Conservation (phyloP, 1,140 invertebrate species). For the Chlorops oryzae region DNA sequence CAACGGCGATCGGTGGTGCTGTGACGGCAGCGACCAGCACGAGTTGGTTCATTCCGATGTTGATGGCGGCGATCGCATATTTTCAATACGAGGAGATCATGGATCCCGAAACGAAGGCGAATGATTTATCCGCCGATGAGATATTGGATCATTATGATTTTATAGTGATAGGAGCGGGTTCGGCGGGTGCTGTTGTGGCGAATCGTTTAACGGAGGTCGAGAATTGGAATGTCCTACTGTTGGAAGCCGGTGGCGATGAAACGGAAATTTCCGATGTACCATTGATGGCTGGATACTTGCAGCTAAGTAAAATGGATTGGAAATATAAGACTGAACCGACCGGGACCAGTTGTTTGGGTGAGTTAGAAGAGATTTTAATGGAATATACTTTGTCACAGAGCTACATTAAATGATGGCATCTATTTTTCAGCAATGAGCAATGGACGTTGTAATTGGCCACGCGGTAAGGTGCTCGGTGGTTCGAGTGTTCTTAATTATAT, state of each 20-base stretch:
- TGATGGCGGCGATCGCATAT: constrained; percentile 73
- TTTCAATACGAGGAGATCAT: constrained; percentile 71
- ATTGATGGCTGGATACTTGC: constrained; percentile 76
- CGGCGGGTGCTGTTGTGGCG: constrained; percentile 88
- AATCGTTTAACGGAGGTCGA: constrained; percentile 74
- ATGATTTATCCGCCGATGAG: constrained; percentile 58
- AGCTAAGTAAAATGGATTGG: constrained; percentile 85
- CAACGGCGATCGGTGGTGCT: constrained; percentile 53
- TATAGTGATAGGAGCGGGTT: constrained; percentile 88
- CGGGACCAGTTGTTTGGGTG: constrained; percentile 72
- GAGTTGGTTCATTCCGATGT: constrained; percentile 70
- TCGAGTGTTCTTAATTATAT: constrained; percentile 86
- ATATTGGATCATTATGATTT: constrained; percentile 71
- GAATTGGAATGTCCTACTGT: constrained; percentile 73
- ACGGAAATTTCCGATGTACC: constrained; percentile 85
- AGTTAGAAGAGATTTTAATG: constrained; percentile 10
- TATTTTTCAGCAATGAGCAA: constrained; percentile 65
- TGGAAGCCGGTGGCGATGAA: constrained; percentile 89
- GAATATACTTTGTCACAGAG: background rate
- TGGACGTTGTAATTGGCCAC: constrained; percentile 78
- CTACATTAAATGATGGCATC: background rate
- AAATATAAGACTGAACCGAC: constrained; percentile 87
- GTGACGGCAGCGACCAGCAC: constrained; percentile 52
- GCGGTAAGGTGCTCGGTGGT: constrained; percentile 60
- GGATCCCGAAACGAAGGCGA: constrained; percentile 68